Conservation (phyloP, 2,888 invertebrate species). For the Hyposoter didymator region DNA sequence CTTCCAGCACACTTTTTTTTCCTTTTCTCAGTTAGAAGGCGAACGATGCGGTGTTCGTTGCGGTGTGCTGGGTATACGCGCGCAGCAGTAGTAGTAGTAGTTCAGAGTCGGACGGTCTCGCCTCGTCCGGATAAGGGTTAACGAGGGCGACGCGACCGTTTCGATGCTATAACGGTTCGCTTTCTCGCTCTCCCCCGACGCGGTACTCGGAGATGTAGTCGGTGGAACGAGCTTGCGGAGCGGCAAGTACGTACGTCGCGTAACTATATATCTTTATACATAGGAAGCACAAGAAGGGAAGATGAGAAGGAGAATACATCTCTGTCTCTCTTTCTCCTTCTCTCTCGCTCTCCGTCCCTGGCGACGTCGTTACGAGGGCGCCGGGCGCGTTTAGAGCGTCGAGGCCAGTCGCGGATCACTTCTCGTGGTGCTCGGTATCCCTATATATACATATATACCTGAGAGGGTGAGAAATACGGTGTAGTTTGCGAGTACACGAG, state of each 20-base stretch:
- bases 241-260: slow-evolving; percentile 54
- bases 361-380: slow-evolving; percentile 82
- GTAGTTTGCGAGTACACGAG: slow-evolving; percentile 24
- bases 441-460: slow-evolving; percentile 29
- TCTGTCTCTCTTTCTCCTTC: slow-evolving; percentile 59
- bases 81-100: slow-evolving; percentile 50
- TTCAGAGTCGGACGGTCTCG: slow-evolving; percentile 70
- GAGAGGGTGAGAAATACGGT: slow-evolving; percentile 53
- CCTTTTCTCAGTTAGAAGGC: slow-evolving; percentile 42
- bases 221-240: slow-evolving; percentile 62
- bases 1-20: slow-evolving; percentile 30
- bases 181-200: slow-evolving; percentile 38
- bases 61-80: slow-evolving; percentile 39
- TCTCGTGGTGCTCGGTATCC: slow-evolving; percentile 50
- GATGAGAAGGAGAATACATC: slow-evolving; percentile 53
- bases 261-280: slow-evolving; percentile 40
- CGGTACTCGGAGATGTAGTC: slow-evolving; percentile 57
- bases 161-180: slow-evolving; percentile 63
- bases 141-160: slow-evolving; percentile 74
- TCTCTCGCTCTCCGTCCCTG: slow-evolving; percentile 76
- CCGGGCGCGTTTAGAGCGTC: slow-evolving; percentile 80
- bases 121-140: slow-evolving; percentile 77
- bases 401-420: slow-evolving; percentile 75
- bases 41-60: slow-evolving; percentile 50
- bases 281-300: slow-evolving; percentile 66